Percentiles rank a stretch among this genome's conserved stretches.
These are phyloP conservation scores for Dasypogon diadema DNA, from an alignment of 2,888 invertebrate species.

Conservation along the genomic window DNA sequence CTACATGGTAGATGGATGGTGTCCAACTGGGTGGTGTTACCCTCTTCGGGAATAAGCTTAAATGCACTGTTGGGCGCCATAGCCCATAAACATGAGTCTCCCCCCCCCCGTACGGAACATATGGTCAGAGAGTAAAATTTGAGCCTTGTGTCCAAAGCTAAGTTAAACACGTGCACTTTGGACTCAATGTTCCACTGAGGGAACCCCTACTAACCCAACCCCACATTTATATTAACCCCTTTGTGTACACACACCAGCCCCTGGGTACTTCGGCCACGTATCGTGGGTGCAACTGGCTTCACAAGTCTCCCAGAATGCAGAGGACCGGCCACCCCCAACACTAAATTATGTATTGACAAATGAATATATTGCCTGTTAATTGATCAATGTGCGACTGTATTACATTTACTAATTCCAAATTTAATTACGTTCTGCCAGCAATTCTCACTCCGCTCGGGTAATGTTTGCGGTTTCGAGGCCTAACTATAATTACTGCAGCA, in stretches of 20 bases:
- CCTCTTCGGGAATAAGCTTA: conserved; percentile 52
- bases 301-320: conserved; percentile 27
- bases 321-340: conserved; percentile 6
- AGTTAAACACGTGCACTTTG: conserved; percentile 55
- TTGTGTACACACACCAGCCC: not conserved
- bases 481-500: conserved; percentile 56
- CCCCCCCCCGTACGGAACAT: conserved; percentile 46
- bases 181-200: conserved; percentile 17
- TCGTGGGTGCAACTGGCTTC: conserved; percentile 18
- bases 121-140: conserved; percentile 53
- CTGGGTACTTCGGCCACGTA: not conserved
- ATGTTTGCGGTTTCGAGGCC: conserved; percentile 52
- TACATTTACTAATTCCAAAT: conserved; percentile 60
- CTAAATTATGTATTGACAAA: conserved; percentile 68
- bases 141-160: conserved; percentile 46
- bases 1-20: conserved; percentile 34
- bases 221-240: conserved; percentile 24
- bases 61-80: conserved; percentile 51
- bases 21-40: conserved; percentile 35
- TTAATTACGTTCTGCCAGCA: conserved; percentile 58
- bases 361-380: conserved; percentile 69
- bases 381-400: conserved; percentile 62
- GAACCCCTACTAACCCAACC: not conserved
- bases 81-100: conserved; percentile 50
- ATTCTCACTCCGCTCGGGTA: not conserved